Base-by-base conservation (phyloP, 2,888 invertebrate species). In the Erebia aethiops region DNA sequence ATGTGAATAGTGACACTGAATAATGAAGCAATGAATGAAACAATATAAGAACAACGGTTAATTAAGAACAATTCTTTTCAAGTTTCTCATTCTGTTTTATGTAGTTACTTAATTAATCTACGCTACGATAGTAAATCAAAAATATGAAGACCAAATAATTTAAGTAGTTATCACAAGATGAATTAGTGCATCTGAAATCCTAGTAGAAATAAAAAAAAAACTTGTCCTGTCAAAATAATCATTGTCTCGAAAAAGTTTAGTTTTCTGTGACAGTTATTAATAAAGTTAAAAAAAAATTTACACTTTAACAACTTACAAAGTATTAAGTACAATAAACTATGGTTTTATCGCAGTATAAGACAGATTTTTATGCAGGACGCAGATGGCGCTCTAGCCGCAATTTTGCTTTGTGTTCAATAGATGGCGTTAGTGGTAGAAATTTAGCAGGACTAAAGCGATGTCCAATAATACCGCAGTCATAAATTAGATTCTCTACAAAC, bases 1-100 rank as follows among this genome's bases (percentile, higher is more conserved):
- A 74, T 73, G 75, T 75, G 72, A 74, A 62, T 62, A 72, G 77
- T 77, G 75, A 77, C 78, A 79, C 69, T 71, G 71, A 77, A 73
- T 73, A 71, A 76, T 72, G 71, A 73, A 74, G 69, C 72, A 72
- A 74, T 73, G 74, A 73, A 76, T 73, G 73, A 70, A 77, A 74
- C 65, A 73, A 73, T 41, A n/a, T 9, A 16, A 18, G 21, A 65
- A 46, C 14, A 57, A 41, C 26, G 49, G 41, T 21, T 61, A 71
- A 74, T 71, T 69, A 70, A 68, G 71, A 69, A 52, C 10, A 11
- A 56, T 21, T 63, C 21, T 52, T n/a, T 46, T 14, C n/a, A 41
- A 60, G 2, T 26, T 0, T 26, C 2, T 46, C 18, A 18, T 61
- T 9, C 11, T 46, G 16, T 61, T 46, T 18, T 10, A 35, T 35